These are phyloP conservation scores for Drosophila mercatorum DNA, from an alignment of 2,888 invertebrate genomes.

Conservation along the genomic window DNA sequence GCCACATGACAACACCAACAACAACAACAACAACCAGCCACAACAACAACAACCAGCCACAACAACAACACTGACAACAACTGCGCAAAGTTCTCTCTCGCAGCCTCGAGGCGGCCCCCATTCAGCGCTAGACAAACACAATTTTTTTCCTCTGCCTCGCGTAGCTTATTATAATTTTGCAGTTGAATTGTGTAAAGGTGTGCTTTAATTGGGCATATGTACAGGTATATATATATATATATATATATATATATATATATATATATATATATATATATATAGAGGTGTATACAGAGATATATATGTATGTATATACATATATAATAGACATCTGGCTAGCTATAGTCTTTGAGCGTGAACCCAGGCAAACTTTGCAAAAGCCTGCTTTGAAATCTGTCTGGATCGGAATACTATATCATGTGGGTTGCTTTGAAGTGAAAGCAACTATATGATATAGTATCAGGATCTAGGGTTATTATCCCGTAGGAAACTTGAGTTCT, in stretches of 20 bases:
- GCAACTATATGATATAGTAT: not conserved
- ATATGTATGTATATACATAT: not conserved
- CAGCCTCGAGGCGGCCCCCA: conserved; percentile 24
- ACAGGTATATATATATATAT: not conserved
- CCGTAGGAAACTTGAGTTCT: too few relatives aligned
- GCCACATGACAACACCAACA: conserved; percentile 44
- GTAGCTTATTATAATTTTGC: not conserved
- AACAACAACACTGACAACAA: conserved; percentile 10
- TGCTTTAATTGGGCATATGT: not conserved
- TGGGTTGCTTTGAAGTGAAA: too few relatives aligned
- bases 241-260: not conserved
- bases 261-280: too few relatives aligned
- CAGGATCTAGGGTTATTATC: not conserved
- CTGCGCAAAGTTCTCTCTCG: conserved; percentile 37
- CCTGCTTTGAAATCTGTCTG: too few relatives aligned
- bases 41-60: conserved; percentile 23
- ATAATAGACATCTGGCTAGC: not conserved
- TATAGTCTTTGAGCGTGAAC: not conserved
- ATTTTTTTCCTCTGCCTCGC: not conserved
- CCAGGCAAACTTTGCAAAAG: not conserved
- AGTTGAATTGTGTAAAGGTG: not conserved
- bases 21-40: conserved; percentile 16
- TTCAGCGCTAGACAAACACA: not conserved
- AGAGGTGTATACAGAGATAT: not conserved
- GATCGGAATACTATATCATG: not conserved